phyloP scores from a whole-genome alignment of 2,888 invertebrate species.

The Trachelus iudaicus region DNA sequence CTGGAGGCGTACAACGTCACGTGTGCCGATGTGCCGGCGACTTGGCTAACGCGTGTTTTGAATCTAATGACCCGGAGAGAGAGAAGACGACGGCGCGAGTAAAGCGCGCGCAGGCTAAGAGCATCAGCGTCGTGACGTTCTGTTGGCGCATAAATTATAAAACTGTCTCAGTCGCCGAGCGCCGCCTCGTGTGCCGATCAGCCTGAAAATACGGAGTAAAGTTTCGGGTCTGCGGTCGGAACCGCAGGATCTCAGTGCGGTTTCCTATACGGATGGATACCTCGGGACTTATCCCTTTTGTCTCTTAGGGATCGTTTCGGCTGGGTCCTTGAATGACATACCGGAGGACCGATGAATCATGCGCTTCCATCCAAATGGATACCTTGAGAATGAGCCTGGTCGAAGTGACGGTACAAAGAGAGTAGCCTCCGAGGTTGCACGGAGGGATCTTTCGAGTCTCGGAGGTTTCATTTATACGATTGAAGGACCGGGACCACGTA shows the following conservation, averaged over 20 bases:
- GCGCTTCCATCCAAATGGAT: neutral
- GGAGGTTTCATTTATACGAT: neutral
- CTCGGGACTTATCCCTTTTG: neutral
- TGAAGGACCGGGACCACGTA: neutral
- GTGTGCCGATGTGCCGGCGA: slow-evolving; percentile 4
- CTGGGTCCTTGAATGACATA: neutral
- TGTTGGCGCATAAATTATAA: neutral
- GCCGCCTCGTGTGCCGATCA: neutral
- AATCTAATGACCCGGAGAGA: slow-evolving; percentile 11
- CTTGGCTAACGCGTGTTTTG: slow-evolving; percentile 17
- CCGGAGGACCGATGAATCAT: neutral
- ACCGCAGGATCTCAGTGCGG: slow-evolving; percentile 37
- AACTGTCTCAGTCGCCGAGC: neutral
- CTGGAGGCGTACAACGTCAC: slow-evolving; percentile 16
- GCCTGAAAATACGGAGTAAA: slow-evolving; percentile 27
- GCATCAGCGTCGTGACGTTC: neutral
- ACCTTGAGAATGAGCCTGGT: neutral
- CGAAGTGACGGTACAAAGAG: neutral
- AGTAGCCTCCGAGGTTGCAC: neutral
- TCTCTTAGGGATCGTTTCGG: neutral
- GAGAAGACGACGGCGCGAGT: neutral
- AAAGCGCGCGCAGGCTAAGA: neutral
- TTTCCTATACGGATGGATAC: slow-evolving; percentile 24
- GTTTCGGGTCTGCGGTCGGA: slow-evolving; percentile 28
- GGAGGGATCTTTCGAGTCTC: too few species aligned